These are phyloP conservation scores for Ceratotherium simum DNA, from an alignment of 2,113 vertebrate species.

Conservation along the genomic window DNA sequence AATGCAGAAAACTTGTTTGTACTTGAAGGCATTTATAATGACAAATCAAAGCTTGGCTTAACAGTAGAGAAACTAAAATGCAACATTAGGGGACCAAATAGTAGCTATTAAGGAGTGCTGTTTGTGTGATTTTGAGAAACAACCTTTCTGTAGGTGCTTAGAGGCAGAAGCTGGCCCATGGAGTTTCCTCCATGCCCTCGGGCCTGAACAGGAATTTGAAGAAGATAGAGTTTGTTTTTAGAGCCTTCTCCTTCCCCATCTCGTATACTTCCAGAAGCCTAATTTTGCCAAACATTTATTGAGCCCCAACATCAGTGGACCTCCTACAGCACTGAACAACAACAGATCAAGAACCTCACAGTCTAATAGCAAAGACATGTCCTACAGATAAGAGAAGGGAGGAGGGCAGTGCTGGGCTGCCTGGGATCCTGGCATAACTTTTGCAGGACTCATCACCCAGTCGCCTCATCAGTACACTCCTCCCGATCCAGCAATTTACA, in stretches of 20 bases:
- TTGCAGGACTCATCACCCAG: neutral
- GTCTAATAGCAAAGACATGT: neutral
- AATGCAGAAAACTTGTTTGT: neutral
- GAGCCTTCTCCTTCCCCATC: neutral
- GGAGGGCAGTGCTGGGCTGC: neutral
- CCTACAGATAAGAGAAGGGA: neutral
- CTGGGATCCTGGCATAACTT: neutral
- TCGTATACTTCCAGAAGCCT: neutral
- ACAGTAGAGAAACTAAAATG: neutral
- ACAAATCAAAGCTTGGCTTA: neutral
- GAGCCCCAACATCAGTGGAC: neutral
- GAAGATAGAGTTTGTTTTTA: neutral
- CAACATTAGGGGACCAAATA: neutral
- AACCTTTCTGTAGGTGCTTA: neutral
- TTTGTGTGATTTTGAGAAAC: slow-evolving; percentile 2
- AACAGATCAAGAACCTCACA: neutral
- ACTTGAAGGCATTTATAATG: neutral
- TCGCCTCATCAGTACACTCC: neutral
- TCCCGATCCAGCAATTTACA: neutral
- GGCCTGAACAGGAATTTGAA: slow-evolving; percentile 11
- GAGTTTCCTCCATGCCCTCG: neutral
- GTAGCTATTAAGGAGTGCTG: neutral
- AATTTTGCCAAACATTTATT: neutral
- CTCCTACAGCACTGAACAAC: neutral
- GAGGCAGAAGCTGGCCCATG: neutral